phyloP scores from a whole-genome alignment of 2,888 invertebrate species.

The Notodonta dromedarius region DNA sequence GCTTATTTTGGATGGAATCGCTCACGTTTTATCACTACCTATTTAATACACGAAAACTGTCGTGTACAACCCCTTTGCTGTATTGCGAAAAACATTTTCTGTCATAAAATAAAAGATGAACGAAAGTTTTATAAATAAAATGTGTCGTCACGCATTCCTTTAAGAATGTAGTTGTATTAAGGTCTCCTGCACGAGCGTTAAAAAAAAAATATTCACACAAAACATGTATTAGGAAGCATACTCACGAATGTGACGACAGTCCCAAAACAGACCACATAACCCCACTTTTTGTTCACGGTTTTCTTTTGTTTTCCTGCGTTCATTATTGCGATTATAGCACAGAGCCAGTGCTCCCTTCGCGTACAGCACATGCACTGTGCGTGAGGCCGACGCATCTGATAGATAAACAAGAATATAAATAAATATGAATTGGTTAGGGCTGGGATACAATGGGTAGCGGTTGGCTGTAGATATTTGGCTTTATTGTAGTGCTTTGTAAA shows the following conservation, averaged over 20 bases:
- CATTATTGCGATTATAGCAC: conserved; percentile 19
- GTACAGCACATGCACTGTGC: conserved; percentile 3
- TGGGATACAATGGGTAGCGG: background rate
- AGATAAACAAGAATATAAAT: conserved; percentile 19
- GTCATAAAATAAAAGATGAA: no score
- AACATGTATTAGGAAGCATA: conserved; percentile 22
- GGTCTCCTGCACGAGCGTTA: no score
- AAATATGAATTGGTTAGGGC: background rate
- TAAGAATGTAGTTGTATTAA: no score
- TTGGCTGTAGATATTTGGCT: background rate
- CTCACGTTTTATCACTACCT: background rate
- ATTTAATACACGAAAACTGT: no score
- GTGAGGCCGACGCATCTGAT: conserved; percentile 31
- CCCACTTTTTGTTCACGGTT: conserved; percentile 73
- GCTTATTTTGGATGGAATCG: no score
- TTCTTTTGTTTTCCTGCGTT: conserved; percentile 21
- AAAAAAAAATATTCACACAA: no score
- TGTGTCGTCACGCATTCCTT: no score
- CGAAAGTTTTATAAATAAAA: no score
- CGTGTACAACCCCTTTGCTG: no score
- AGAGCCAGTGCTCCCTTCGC: background rate
- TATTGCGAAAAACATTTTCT: no score
- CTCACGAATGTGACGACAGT: conserved; percentile 87
- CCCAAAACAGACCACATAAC: conserved; percentile 86
- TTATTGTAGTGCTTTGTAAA: no score